Evolutionary conservation across 1,140 invertebrate species (phyloP), one percentile per base, ranked within the genome.

Genomic region (Drosophila pandora): DNA sequence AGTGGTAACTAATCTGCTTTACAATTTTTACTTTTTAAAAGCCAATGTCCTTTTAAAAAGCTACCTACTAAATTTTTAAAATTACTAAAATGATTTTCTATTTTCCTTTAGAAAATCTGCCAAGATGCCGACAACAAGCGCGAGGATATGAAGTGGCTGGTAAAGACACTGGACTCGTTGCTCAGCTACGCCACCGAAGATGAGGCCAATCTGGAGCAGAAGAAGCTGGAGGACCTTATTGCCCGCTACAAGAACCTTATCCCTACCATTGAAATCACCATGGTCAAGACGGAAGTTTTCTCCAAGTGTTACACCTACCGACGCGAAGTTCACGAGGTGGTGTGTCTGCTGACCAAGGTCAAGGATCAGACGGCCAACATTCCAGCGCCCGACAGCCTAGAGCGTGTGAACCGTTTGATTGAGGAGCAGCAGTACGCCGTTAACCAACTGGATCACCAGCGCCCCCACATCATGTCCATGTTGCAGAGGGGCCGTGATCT

Each of bases 61-160:
- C 5, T 1, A 6, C 5, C 25, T 28, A 3, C 3, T 32, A 1
- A 8, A 3, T 90, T 76, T 61, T 75, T n/a, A n/a, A 90, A 91
- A 17, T 17, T 90, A 34, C 9, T 34, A 34, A 34, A 10, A 34
- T 10, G 0, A 1, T 10, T 34, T 34, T 34, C 2, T 12, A 37
- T 37, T 37, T 37, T n/a, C 0, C 34, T 37, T 2, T 37, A 97
- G 96, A 95, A 94, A 91, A 96, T 98, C 70, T 98, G 97, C 88
- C 94, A 95, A 48, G 96, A 98, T 93, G 97, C 98, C 62, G 97
- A 98, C 88, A 94, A 94, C 47, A 96, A 97, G 90, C 94, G 96
- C 49, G 97, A 98, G 92, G 96, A 98, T 75, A 97, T 98, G 95
- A 98, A 98, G 85, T 98, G 97, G 97, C 92, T 99, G 43, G 96